These are phyloP conservation scores for Oreortyx pictus DNA, from an alignment of 2,797 vertebrate genomes.

Conservation along the genomic window DNA sequence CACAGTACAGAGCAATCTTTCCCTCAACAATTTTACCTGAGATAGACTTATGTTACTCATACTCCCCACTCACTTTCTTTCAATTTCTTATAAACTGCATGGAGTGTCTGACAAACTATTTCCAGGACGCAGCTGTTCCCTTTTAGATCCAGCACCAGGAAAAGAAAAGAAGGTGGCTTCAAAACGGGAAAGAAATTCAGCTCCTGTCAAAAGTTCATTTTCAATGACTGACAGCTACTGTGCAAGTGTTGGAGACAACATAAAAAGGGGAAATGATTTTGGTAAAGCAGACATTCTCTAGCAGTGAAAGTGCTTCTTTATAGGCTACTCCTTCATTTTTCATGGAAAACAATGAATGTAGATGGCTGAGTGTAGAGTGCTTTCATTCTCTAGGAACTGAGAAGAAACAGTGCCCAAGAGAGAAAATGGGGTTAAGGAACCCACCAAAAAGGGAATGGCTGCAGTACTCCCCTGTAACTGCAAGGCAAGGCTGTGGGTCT, in stretches of 20 bases:
- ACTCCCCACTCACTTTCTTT: not conserved
- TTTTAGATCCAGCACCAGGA: not conserved
- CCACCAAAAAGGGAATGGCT: not conserved
- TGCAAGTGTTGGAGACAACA: not conserved
- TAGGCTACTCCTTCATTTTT: not conserved
- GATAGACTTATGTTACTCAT: not conserved
- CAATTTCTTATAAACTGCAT: not conserved
- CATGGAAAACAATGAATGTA: not conserved
- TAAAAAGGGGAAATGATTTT: not conserved
- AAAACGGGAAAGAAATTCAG: not conserved
- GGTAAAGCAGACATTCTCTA: not conserved
- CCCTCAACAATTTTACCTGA: not conserved
- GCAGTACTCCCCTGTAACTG: not conserved
- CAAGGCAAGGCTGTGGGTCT: not conserved
- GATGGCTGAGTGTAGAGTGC: not conserved
- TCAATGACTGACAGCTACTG: not conserved
- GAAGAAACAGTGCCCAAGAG: not conserved
- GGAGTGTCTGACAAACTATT: not conserved
- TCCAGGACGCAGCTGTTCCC: not conserved
- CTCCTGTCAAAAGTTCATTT: not conserved
- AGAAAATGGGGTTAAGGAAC: not conserved
- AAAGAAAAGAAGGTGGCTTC: not conserved
- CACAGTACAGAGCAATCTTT: not conserved
- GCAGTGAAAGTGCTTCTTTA: not conserved
- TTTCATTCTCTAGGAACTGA: not conserved